Conservation (phyloP, 2,797 vertebrate species). For the Sebastes goodei region DNA sequence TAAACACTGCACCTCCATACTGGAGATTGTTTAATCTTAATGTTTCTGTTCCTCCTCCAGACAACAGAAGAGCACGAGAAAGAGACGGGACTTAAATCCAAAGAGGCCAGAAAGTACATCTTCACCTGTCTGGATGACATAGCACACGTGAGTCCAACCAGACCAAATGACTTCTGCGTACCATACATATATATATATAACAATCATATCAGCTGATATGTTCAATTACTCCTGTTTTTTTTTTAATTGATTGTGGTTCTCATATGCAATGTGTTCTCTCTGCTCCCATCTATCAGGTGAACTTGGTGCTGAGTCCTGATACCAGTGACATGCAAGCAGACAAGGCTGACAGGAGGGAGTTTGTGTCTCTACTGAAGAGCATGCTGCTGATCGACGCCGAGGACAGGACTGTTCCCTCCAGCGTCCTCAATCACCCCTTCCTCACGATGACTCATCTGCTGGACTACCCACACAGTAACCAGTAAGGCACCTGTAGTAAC, state of each 20-base stretch:
- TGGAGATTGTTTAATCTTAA: neutral
- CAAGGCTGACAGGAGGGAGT: conserved; percentile 94
- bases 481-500: conserved; percentile 82
- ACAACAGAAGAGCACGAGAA: conserved; percentile 95
- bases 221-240: neutral
- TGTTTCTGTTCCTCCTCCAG: conserved; percentile 68
- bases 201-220: too few species aligned
- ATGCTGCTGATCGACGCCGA: conserved; percentile 97
- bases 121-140: conserved; percentile 98
- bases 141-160: conserved; percentile 89
- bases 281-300: conserved; percentile 83
- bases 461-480: conserved; percentile 96
- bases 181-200: neutral
- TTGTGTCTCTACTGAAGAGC: conserved; percentile 94
- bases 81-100: conserved; percentile 98
- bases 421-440: conserved; percentile 93
- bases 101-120: conserved; percentile 99
- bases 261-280: neutral
- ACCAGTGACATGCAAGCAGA: conserved; percentile 93
- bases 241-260: neutral
- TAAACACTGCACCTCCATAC: neutral
- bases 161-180: too few species aligned
- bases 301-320: conserved; percentile 94
- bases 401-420: conserved; percentile 90
- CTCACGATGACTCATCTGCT: conserved; percentile 98